Conservation (phyloP, 2,797 vertebrate species). For the Ciconia nigra region DNA sequence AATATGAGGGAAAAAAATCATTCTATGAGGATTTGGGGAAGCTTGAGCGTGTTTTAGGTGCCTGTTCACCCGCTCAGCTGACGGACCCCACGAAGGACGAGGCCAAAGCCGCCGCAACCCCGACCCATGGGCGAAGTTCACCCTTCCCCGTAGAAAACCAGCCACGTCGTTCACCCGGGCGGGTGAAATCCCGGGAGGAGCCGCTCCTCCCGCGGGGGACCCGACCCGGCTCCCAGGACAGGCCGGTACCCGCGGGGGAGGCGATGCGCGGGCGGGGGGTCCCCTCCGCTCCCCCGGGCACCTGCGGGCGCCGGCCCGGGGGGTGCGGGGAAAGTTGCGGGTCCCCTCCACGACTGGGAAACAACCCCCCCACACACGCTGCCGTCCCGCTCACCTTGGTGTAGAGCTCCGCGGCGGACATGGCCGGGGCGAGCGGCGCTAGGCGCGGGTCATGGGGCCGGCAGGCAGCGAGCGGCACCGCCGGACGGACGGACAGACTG, state of each 20-base stretch:
- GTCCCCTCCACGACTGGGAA: no score
- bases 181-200: no score
- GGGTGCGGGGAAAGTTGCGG: no score
- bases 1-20: rapidly evolving
- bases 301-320: no score
- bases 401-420: conserved; percentile 84
- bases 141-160: not conserved
- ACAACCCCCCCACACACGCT: not conserved
- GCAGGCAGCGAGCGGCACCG: not conserved
- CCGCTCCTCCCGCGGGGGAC: no score
- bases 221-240: no score
- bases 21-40: rapidly evolving
- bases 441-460: not conserved
- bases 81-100: not conserved
- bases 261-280: no score
- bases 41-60: not conserved
- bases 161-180: rapidly evolving
- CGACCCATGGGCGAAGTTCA: not conserved
- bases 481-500: not conserved
- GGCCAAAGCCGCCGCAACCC: not conserved
- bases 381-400: conserved; percentile 71
- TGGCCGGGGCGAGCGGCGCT: conserved; percentile 24
- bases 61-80: not conserved
- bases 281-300: no score
- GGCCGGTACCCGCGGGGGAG: no score